phyloP scores from a whole-genome alignment of 2,888 invertebrate genomes.

The Pammene fasciana region DNA sequence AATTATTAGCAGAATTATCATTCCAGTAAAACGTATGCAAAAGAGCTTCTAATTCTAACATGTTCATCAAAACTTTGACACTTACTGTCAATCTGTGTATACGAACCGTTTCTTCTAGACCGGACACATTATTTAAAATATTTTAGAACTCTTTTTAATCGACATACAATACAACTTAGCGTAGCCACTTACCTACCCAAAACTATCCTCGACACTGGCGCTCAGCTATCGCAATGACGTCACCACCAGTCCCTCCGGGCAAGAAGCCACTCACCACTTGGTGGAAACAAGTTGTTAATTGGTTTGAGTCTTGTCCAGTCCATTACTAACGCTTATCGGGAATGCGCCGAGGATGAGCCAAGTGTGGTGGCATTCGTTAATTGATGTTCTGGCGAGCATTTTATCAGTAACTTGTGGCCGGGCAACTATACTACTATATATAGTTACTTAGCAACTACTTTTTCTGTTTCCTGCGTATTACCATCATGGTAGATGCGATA shows the following conservation, averaged over 20 bases:
- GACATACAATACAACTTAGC: too few species aligned
- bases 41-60: too few species aligned
- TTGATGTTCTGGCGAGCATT: conserved; percentile 63
- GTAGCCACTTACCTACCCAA: not conserved
- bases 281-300: conserved; percentile 64
- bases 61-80: too few species aligned
- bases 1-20: too few species aligned
- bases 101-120: too few species aligned
- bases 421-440: not conserved
- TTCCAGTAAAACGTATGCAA: too few species aligned
- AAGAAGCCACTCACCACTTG: conserved; percentile 25
- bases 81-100: too few species aligned
- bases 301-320: conserved; percentile 70
- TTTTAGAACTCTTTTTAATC: too few species aligned
- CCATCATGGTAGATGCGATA: conserved; percentile 2
- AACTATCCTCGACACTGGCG: not conserved
- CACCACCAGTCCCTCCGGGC: conserved; percentile 19
- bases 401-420: conserved; percentile 54
- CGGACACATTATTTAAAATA: too few species aligned
- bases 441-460: conserved; percentile 18
- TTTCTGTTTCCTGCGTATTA: conserved; percentile 21
- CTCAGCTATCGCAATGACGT: conserved; percentile 22
- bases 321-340: conserved; percentile 45
- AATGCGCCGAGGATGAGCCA: conserved; percentile 58
- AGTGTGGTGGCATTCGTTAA: conserved; percentile 72